These are phyloP conservation scores for Nemapogon koenigi DNA, from an alignment of 2,888 invertebrate genomes.

Conservation along the genomic window DNA sequence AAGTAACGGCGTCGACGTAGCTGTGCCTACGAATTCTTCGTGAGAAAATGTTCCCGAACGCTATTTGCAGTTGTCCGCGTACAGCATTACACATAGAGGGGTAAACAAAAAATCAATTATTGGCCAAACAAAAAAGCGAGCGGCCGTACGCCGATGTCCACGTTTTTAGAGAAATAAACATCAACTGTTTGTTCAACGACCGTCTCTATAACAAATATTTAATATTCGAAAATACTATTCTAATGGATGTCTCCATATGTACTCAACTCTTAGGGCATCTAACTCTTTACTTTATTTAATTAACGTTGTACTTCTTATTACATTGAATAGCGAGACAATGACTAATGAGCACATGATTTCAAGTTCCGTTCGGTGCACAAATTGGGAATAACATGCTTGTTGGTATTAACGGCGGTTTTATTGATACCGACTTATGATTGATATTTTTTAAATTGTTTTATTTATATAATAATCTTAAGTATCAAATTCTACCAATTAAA, in stretches of 20 bases:
- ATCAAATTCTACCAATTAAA: too few relatives aligned
- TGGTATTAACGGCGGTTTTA: too few relatives aligned
- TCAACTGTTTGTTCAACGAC: conserved; percentile 56
- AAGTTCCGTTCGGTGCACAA: too few relatives aligned
- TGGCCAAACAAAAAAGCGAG: conserved; percentile 55
- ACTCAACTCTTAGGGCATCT: conserved; percentile 10
- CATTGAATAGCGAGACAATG: too few relatives aligned
- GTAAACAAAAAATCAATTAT: conserved; percentile 60
- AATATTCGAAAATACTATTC: conserved; percentile 63
- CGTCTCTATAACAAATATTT: conserved; percentile 60
- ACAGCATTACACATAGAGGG: conserved; percentile 38
- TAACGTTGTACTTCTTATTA: too few relatives aligned
- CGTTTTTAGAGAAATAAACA: conserved; percentile 62
- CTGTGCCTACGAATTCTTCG: conserved; percentile 19
- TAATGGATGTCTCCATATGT: conserved; percentile 55
- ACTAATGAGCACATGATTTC: too few relatives aligned
- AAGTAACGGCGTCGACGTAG: conserved; percentile 23
- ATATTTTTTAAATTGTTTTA: too few relatives aligned
- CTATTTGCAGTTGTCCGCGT: conserved; percentile 40
- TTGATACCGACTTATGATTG: too few relatives aligned
- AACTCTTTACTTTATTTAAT: conserved; percentile 8
- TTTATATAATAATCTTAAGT: too few relatives aligned
- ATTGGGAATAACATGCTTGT: too few relatives aligned
- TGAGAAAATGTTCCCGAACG: conserved; percentile 38
- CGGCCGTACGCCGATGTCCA: conserved; percentile 49